Percentiles rank a stretch among this genome's conserved stretches.
phyloP scores from a whole-genome alignment of 2,797 vertebrate species.

The Falco concolor region DNA sequence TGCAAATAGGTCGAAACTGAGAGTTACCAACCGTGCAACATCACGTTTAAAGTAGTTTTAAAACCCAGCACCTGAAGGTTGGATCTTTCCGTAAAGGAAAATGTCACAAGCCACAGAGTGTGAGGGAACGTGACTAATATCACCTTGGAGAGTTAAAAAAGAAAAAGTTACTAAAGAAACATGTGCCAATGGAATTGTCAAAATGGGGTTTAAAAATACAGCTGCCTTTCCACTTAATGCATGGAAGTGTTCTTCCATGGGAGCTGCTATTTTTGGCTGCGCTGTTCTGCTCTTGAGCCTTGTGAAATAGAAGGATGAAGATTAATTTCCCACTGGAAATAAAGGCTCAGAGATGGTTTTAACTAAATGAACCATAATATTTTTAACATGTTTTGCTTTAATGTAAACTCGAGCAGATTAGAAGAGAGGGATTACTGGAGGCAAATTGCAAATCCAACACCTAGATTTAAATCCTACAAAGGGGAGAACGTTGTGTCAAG shows the following conservation, averaged over 20 bases:
- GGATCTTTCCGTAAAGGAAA: not conserved
- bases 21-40: rapidly evolving
- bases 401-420: not conserved
- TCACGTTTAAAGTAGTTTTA: not conserved
- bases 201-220: not conserved
- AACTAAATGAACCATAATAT: not conserved
- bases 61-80: not conserved
- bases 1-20: not conserved
- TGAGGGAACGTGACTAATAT: not conserved
- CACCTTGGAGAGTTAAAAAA: not conserved
- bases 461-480: not conserved
- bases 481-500: not conserved
- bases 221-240: not conserved
- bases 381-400: not conserved
- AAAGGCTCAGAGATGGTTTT: not conserved
- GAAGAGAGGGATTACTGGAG: not conserved
- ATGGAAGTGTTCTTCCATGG: not conserved
- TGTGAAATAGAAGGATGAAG: not conserved
- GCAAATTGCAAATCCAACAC: not conserved
- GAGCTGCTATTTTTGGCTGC: not conserved
- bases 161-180: not conserved
- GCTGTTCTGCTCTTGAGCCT: not conserved
- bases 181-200: not conserved
- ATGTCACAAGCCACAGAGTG: rapidly evolving
- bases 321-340: slow-evolving; percentile 25